A percentile compares a stretch with the other conserved stretches of the same genome.
These are phyloP conservation scores for Brachylomia viminalis DNA, from an alignment of 2,888 invertebrate genomes.

Conservation along the genomic window DNA sequence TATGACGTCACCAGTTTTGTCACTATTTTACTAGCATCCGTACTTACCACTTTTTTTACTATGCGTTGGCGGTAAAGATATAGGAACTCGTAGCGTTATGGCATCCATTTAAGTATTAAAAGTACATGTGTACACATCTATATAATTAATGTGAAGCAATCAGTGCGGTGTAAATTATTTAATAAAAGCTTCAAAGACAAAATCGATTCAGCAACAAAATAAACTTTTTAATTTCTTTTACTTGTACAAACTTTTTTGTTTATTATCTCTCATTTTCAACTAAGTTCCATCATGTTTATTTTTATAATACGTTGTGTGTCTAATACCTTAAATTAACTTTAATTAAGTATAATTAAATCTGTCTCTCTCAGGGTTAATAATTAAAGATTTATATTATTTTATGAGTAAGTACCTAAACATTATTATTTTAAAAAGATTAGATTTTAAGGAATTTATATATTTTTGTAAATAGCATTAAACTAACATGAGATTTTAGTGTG, in stretches of 20 bases:
- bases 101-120: slow-evolving; percentile 12
- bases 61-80: slow-evolving; percentile 71
- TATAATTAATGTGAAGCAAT: slow-evolving; percentile 2
- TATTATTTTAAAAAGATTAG: slow-evolving; percentile 21
- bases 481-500: slow-evolving; percentile 62
- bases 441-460: slow-evolving; percentile 54
- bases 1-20: slow-evolving; percentile 83
- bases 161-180: neutral
- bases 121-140: neutral
- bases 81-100: neutral
- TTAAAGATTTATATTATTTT: neutral
- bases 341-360: slow-evolving; percentile 23
- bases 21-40: slow-evolving; percentile 78
- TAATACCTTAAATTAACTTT: slow-evolving; percentile 32
- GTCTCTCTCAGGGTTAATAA: slow-evolving; percentile 61
- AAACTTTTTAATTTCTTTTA: neutral
- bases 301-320: slow-evolving; percentile 25
- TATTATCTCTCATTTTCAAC: neutral
- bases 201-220: neutral
- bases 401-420: too few relatives aligned
- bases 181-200: neutral
- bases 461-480: slow-evolving; percentile 66
- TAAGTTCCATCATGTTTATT: too few relatives aligned
- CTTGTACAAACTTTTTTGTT: neutral
- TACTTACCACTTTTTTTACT: slow-evolving; percentile 75